Conservation (phyloP, 1,140 invertebrate genomes). For the Carcinoscorpius rotundicauda region DNA sequence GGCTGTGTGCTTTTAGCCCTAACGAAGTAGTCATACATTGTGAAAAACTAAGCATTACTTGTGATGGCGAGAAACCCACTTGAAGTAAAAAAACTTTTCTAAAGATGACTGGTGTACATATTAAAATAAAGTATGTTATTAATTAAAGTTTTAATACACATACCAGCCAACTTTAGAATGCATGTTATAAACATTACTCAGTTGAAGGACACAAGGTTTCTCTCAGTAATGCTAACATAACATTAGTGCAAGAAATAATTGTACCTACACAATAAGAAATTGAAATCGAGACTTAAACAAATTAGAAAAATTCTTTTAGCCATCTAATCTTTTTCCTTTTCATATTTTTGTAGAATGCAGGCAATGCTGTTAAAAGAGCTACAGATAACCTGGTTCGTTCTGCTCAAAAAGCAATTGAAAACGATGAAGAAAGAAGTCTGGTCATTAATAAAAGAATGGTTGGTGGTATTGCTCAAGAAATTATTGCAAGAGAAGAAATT, state of each 20-base stretch:
- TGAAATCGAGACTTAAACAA: neutral
- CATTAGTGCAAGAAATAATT: slow-evolving; percentile 1
- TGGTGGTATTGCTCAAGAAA: slow-evolving; percentile 67
- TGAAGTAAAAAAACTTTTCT: no score
- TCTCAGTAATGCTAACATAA: no score
- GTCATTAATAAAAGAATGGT: slow-evolving; percentile 75
- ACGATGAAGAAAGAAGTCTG: slow-evolving; percentile 67
- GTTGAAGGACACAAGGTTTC: no score
- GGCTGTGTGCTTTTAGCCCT: no score
- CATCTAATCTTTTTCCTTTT: slow-evolving; percentile 6
- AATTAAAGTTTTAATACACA: no score
- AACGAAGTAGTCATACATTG: no score
- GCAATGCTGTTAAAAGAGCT: slow-evolving; percentile 92
- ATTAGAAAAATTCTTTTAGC: neutral
- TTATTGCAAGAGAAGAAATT: slow-evolving; percentile 51
- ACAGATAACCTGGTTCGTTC: slow-evolving; percentile 93
- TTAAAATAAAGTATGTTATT: no score
- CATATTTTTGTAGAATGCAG: slow-evolving; percentile 53
- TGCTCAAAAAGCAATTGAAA: slow-evolving; percentile 81
- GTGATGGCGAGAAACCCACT: no score
- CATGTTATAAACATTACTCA: no score
- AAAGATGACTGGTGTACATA: no score
- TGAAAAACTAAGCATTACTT: no score
- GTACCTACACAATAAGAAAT: neutral
- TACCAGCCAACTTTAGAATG: no score